Base-by-base conservation (phyloP, 2,888 invertebrate species). In the Drosophila ochracea region DNA sequence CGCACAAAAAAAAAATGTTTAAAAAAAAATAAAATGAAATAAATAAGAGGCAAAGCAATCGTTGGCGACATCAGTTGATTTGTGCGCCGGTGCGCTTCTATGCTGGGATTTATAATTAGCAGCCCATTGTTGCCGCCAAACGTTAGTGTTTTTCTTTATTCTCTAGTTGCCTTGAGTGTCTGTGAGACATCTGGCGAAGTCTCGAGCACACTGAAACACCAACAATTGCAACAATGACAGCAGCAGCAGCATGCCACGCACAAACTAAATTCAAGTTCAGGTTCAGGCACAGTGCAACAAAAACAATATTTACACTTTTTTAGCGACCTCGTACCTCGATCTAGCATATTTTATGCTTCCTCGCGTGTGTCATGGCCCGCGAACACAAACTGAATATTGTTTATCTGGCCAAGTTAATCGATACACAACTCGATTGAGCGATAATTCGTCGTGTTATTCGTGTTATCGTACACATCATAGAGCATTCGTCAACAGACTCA, bases 91-190 rank as follows among this genome's bases (percentile, higher is more conserved):
- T 79, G 82, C 71, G 76, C 75, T 79, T 54, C 73, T 84, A 83
- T 84, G 81, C 85, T 84, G 87, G 55, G 87, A 84, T 85, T 85
- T 85, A 85, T 87, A 87, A 85, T 85, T 85, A 85, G 85, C 85
- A 83, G 75, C 70, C 87, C 66, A 83, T 85, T 85, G 85, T 85
- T 87, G 83, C 84, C 84, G 84, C 84, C 83, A 84, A 84, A 83
- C 68, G 77, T 75, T 52, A 28, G 47, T 79, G 68, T 73, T 75
- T 55, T 69, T 35, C 25, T 66, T 21, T 47, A 21, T 37, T 19
- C 19, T 63, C 13, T 57, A n/a, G 31, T 83, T 76, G 87, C 87
- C 83, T 86, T 83, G 78, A 80, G 66, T 73, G 72, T 68, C 73
- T 67, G 54, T 62, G 25, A 49, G 66, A 58, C 69, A 52, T 77